phyloP scores from a whole-genome alignment of 2,888 invertebrate species.

The Scaeva pyrastri region DNA sequence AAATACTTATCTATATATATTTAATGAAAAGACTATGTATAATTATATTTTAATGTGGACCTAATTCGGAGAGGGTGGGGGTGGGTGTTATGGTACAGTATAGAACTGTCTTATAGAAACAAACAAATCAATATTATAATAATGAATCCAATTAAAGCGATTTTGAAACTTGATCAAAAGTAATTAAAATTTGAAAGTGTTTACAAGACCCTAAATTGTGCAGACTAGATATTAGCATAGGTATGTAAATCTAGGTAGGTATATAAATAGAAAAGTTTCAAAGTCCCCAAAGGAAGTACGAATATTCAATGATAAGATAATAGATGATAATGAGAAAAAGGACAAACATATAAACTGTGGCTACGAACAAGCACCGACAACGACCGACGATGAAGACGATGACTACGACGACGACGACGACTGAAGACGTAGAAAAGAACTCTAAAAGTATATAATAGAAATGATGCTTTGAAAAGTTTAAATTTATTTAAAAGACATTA shows the following conservation, averaged over 20 bases:
- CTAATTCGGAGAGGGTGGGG: no score
- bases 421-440: no score
- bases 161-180: conserved; percentile 17
- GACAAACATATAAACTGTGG: neutral
- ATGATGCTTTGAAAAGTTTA: no score
- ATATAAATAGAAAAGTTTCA: neutral
- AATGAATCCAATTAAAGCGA: conserved; percentile 26
- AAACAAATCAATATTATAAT: conserved; percentile 35
- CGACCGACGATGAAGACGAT: no score
- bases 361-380: no score
- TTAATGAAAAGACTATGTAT: neutral
- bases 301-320: neutral
- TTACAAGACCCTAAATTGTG: conserved; percentile 23
- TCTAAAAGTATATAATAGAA: no score
- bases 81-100: no score
- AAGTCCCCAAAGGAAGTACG: neutral
- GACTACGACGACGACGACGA: no score
- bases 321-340: neutral
- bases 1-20: no score
- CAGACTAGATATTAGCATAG: no score
- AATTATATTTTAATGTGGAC: neutral
- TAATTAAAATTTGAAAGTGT: conserved; percentile 32
- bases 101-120: conserved; percentile 27
- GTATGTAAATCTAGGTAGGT: no score
- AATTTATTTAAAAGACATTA: no score